Conservation (phyloP, 2,797 vertebrate species). For the Gambusia yucatana region DNA sequence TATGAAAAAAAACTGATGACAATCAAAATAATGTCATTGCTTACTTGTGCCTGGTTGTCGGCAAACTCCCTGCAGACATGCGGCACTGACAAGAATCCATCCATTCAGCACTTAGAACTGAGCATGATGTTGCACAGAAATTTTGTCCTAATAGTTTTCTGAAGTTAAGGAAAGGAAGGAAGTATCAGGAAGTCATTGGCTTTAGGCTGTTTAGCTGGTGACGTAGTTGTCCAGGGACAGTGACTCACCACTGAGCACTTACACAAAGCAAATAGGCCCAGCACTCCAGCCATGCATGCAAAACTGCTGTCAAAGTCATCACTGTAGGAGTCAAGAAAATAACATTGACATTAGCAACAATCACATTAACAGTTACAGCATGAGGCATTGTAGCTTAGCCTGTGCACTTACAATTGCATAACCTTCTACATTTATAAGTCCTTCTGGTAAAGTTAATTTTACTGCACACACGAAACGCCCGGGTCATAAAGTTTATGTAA, state of each 20-base stretch:
- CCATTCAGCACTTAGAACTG: not conserved
- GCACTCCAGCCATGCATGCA: not conserved
- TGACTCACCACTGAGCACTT: constrained; percentile 10
- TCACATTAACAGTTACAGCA: not conserved
- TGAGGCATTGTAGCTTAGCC: not conserved
- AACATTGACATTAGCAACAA: constrained; percentile 3
- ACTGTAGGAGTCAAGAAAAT: not conserved
- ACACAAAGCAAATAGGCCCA: constrained; percentile 4
- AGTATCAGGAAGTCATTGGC: not conserved
- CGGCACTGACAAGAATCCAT: not conserved
- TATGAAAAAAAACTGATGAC: constrained; percentile 9
- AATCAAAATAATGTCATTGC: not conserved
- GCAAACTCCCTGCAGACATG: not conserved
- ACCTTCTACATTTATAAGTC: not conserved
- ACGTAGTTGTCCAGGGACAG: constrained; percentile 9
- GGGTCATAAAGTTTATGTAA: not conserved
- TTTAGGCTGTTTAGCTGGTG: constrained; percentile 1
- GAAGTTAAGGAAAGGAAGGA: not conserved
- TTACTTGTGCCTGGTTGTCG: not conserved
- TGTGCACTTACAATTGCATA: not conserved
- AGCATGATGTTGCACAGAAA: not conserved
- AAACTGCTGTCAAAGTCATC: constrained; percentile 4
- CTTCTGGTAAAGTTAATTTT: not conserved
- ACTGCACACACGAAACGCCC: not conserved
- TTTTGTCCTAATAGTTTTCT: not conserved